Evolutionary conservation across 2,888 invertebrate genomes (phyloP), one percentile per base, ranked within the genome.

Genomic region (Pachymerium ferrugineum): DNA sequence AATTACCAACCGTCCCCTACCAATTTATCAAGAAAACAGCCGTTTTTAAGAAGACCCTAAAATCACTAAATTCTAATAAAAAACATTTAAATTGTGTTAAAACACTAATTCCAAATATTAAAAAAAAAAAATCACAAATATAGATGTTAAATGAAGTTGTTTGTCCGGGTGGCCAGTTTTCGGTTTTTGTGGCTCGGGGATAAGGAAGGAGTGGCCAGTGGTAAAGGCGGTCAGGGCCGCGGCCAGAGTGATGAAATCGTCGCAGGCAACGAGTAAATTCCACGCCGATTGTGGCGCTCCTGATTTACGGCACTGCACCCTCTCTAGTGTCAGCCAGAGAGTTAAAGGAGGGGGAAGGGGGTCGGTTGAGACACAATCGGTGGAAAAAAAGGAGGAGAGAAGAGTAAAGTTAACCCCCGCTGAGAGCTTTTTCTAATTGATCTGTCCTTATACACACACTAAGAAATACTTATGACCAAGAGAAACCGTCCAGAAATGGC

Each of bases 351-450:
- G n/a, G n/a, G n/a, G n/a, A n/a, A n/a, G n/a, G 47, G 47, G 47
- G 47, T 54, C 47, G 22, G 47, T 54, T 19, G 19, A 54, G 47
- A 19, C 47, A 54, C 47, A 54, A 54, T 54, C 19, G 28, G n/a
- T 29, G 68, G 3, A 1, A 14, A 30, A 68, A 68, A 31, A 68
- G n/a, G 68, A 28, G 10, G 62, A 54, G 16, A 6, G 6, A 16
- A 12, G 62, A 19, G 62, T 22, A 19, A 30, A 30, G 31, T 14
- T 14, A 16, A 2, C 29, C 16, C 70, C 70, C 19, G 31, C 33
- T 70, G 70, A 30, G 70, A n/a, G 30, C 35, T 70, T 70, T 31
- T 70, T 70, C 70, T 70, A 70, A 70, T 70, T 70, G 70, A 70
- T 70, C 70, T 31, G 70, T 70, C 33, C 70, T 54, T 54, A 54